These are phyloP conservation scores for Anthophora plumipes DNA, from an alignment of 2,888 invertebrate species.

Conservation along the genomic window DNA sequence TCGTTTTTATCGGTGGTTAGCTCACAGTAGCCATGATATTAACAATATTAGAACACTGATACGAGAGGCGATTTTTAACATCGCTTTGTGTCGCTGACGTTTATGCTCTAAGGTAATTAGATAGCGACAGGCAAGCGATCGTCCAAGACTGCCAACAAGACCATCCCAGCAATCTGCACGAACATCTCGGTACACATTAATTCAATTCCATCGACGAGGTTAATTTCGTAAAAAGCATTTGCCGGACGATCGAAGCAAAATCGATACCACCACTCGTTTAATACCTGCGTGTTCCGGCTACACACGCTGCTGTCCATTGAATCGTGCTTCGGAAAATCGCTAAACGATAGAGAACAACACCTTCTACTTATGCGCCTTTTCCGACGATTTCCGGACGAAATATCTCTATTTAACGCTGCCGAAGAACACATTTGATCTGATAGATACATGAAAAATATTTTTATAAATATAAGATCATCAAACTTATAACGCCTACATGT, in stretches of 20 bases:
- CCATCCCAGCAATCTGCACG: slow-evolving; percentile 65
- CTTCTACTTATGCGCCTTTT: not conserved
- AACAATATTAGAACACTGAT: slow-evolving; percentile 32
- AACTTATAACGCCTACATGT: no score
- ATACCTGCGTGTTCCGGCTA: not conserved
- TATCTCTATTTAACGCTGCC: not conserved
- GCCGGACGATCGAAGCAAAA: slow-evolving; percentile 66
- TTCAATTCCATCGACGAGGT: slow-evolving; percentile 74
- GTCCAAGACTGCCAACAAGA: slow-evolving; percentile 65
- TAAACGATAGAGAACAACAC: slow-evolving; percentile 2
- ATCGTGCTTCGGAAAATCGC: not conserved
- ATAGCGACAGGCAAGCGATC: slow-evolving; percentile 59
- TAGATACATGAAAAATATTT: no score
- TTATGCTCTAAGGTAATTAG: slow-evolving; percentile 65
- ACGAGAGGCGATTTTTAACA: not conserved
- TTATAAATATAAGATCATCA: no score
- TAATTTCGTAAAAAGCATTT: slow-evolving; percentile 78
- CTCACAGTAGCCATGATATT: not conserved
- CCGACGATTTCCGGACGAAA: not conserved
- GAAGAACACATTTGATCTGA: not conserved
- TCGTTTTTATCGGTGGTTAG: not conserved
- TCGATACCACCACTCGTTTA: slow-evolving; percentile 41
- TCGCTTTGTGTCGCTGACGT: slow-evolving; percentile 34
- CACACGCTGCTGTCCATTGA: not conserved
- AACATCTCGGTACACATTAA: slow-evolving; percentile 70